These are phyloP conservation scores for Dasypus novemcinctus DNA, from an alignment of 2,113 vertebrate genomes.

Conservation along the genomic window DNA sequence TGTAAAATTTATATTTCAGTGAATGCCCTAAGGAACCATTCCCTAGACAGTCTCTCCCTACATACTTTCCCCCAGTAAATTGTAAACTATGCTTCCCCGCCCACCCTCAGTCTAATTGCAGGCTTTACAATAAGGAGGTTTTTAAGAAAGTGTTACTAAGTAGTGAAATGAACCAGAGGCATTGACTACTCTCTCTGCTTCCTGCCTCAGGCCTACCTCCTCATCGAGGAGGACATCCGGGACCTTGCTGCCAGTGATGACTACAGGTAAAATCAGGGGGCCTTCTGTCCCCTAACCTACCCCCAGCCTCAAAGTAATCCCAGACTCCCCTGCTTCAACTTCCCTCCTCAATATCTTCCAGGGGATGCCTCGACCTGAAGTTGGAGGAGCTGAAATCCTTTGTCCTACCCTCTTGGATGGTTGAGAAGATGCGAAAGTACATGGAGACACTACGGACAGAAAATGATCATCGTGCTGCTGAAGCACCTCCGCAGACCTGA, in stretches of 20 bases:
- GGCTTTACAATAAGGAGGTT: background rate
- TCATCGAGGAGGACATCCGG: slow-evolving; percentile 95
- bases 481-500: slow-evolving; percentile 72
- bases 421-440: slow-evolving; percentile 94
- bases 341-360: slow-evolving; percentile 65
- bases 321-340: background rate
- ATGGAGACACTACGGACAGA: slow-evolving; percentile 93
- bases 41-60: background rate
- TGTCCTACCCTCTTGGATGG: slow-evolving; percentile 92
- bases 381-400: slow-evolving; percentile 96
- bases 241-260: slow-evolving; percentile 93
- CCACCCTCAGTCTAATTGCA: background rate
- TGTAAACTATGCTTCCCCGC: background rate
- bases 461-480: slow-evolving; percentile 78
- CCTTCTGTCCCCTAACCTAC: background rate
- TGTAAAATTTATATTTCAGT: background rate
- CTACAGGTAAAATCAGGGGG: slow-evolving; percentile 87
- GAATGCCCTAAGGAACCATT: background rate
- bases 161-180: background rate
- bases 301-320: background rate
- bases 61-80: background rate
- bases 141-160: background rate
- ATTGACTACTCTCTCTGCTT: background rate
- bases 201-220: slow-evolving; percentile 91
- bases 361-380: slow-evolving; percentile 91